phyloP scores from a whole-genome alignment of 2,797 vertebrate genomes.

The Echeneis naucrates region DNA sequence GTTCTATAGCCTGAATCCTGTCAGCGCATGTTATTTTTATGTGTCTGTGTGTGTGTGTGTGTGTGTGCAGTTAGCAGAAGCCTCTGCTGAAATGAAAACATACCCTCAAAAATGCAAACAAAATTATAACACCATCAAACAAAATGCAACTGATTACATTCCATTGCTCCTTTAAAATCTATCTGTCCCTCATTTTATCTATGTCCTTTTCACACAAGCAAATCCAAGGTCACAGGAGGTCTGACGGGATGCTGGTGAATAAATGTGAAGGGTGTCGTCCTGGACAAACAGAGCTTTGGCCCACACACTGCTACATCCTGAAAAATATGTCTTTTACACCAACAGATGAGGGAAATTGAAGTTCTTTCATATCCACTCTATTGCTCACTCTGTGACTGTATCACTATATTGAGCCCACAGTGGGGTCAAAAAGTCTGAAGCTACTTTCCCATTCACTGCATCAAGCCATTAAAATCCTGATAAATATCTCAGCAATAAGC shows the following conservation, averaged over 20 bases:
- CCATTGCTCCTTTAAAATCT: constrained; percentile 28
- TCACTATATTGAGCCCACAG: constrained; percentile 16
- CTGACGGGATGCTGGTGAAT: constrained; percentile 75
- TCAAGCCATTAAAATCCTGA: neutral
- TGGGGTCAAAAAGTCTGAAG: neutral
- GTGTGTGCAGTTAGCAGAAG: neutral
- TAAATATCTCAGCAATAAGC: neutral
- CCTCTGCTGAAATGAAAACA: constrained; percentile 17
- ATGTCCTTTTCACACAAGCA: constrained; percentile 34
- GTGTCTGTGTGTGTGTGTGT: constrained; percentile 9
- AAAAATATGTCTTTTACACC: constrained; percentile 68
- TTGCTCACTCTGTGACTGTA: constrained; percentile 23
- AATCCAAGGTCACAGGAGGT: constrained; percentile 72
- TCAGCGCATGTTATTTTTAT: constrained; percentile 5
- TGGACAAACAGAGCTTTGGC: constrained; percentile 74
- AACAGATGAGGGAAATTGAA: constrained; percentile 68
- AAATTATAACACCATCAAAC: constrained; percentile 45
- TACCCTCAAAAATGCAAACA: neutral
- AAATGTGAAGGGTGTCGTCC: constrained; percentile 75
- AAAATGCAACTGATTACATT: constrained; percentile 27
- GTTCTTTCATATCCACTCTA: constrained; percentile 62
- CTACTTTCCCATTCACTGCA: too few species aligned
- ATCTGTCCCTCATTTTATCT: constrained; percentile 32
- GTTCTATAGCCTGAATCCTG: constrained; percentile 12
- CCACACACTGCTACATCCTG: constrained; percentile 77